Conservation (phyloP, 2,888 invertebrate species). For the Eudasyphora cyanicolor region DNA sequence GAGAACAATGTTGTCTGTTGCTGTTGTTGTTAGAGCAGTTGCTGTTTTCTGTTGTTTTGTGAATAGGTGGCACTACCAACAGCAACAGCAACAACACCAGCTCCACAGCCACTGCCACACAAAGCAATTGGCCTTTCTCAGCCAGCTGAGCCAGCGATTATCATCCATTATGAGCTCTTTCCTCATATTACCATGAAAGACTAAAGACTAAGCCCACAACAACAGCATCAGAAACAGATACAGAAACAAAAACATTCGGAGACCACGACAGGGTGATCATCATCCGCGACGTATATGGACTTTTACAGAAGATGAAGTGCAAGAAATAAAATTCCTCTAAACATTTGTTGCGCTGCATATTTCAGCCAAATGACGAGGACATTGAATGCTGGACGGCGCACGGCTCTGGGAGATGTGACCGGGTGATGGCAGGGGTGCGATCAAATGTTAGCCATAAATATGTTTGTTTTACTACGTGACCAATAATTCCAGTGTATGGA, state of each 20-base stretch:
- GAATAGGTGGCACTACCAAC: constrained; percentile 54
- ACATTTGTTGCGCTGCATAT: constrained; percentile 42
- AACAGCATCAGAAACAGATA: too few species aligned
- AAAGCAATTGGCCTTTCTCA: constrained; percentile 50
- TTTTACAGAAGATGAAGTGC: constrained; percentile 50
- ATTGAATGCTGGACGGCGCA: neutral
- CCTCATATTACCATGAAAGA: constrained; percentile 66
- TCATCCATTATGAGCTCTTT: constrained; percentile 77
- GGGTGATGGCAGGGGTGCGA: constrained; percentile 57
- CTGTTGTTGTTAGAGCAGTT: neutral
- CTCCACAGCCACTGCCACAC: constrained; percentile 1
- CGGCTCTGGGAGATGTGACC: constrained; percentile 17
- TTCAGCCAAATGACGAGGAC: neutral
- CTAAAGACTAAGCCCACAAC: constrained; percentile 41
- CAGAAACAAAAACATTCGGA: too few species aligned
- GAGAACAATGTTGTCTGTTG: constrained; percentile 36
- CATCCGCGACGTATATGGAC: constrained; percentile 34
- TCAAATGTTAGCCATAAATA: constrained; percentile 73
- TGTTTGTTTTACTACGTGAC: constrained; percentile 80
- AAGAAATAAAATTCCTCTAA: constrained; percentile 63
- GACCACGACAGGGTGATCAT: neutral
- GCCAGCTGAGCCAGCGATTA: constrained; percentile 74
- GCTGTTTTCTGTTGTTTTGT: neutral
- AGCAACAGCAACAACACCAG: constrained; percentile 13
- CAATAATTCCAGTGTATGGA: constrained; percentile 71